A percentile compares a stretch with the other conserved stretches of the same genome.
phyloP scores from a whole-genome alignment of 2,888 invertebrate species.

The Drosophila putrida region DNA sequence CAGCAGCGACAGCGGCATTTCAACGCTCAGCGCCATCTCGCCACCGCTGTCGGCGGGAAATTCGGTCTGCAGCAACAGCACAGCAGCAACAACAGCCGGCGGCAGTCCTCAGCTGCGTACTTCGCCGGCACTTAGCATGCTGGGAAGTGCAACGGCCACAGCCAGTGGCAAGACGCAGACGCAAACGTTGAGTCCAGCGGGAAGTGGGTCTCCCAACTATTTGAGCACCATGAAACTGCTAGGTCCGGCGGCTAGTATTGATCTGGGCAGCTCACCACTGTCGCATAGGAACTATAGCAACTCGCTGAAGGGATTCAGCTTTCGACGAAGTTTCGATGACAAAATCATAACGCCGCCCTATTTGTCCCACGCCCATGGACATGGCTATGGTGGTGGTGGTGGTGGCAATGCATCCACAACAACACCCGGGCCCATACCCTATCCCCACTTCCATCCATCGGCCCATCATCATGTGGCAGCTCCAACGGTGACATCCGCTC shows the following conservation, averaged over 20 bases:
- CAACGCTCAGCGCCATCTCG: slow-evolving; percentile 81
- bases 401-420: slow-evolving; percentile 13
- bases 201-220: slow-evolving; percentile 67
- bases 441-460: slow-evolving; percentile 78
- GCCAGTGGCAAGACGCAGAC: slow-evolving; percentile 68
- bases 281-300: slow-evolving; percentile 83
- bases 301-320: slow-evolving; percentile 83
- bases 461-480: slow-evolving; percentile 54
- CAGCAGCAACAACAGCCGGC: slow-evolving; percentile 50
- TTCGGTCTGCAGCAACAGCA: slow-evolving; percentile 47
- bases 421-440: slow-evolving; percentile 59
- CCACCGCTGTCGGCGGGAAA: slow-evolving; percentile 73
- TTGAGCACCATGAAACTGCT: slow-evolving; percentile 77
- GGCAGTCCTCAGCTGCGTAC: slow-evolving; percentile 74
- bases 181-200: slow-evolving; percentile 74
- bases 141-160: slow-evolving; percentile 60
- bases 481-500: slow-evolving; percentile 49
- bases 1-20: slow-evolving; percentile 83
- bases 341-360: slow-evolving; percentile 81
- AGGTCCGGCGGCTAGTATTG: slow-evolving; percentile 83
- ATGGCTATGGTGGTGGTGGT: slow-evolving; percentile 25
- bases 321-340: slow-evolving; percentile 84
- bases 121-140: slow-evolving; percentile 79
- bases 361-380: slow-evolving; percentile 57
- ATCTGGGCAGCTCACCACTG: slow-evolving; percentile 81